A percentile compares a stretch with the other conserved stretches of the same genome.
Evolutionary conservation across 2,888 invertebrate species (phyloP).

Genomic region (Eilema depressum): DNA sequence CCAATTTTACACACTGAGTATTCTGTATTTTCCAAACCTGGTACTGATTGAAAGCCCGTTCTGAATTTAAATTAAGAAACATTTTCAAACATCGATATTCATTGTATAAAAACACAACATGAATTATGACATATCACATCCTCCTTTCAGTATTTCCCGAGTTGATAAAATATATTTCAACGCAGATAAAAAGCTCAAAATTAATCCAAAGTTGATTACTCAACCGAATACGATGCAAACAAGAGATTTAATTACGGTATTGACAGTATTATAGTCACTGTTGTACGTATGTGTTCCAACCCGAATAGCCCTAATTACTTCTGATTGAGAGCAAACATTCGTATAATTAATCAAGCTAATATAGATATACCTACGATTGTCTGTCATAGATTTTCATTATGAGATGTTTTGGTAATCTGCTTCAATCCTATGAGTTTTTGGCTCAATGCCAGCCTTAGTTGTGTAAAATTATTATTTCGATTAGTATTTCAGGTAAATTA

Average conservation of each 20-base stretch:
- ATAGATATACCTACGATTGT: neutral
- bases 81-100: too few species aligned
- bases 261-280: neutral
- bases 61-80: too few species aligned
- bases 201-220: neutral
- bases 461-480: neutral
- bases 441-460: neutral
- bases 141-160: neutral
- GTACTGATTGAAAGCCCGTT: too few species aligned
- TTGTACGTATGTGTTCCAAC: neutral
- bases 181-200: neutral
- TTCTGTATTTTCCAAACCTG: too few species aligned
- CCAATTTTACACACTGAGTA: too few species aligned
- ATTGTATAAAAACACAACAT: too few species aligned
- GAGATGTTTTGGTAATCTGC: neutral
- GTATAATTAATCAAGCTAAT: constrained; percentile 10
- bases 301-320: neutral
- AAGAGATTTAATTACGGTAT: neutral
- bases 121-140: too few species aligned
- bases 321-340: constrained; percentile 7
- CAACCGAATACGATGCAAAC: neutral
- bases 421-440: neutral
- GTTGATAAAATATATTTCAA: neutral
- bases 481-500: neutral
- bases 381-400: neutral